Percentiles rank a stretch among this genome's conserved stretches.
Evolutionary conservation across 2,888 invertebrate genomes (phyloP).

Genomic region (Antheraea yamamai): DNA sequence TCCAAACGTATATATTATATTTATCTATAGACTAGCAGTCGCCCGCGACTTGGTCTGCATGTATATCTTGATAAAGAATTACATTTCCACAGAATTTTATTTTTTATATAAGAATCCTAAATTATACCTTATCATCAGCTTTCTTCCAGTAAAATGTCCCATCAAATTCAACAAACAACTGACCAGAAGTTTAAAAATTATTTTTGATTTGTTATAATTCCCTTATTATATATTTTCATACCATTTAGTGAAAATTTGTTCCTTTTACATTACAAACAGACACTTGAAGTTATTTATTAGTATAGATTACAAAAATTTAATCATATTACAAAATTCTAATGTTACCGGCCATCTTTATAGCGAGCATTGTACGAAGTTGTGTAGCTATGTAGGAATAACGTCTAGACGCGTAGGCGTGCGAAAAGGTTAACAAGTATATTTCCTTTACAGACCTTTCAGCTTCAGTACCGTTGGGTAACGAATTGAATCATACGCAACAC

Average conservation of each 20-base stretch:
- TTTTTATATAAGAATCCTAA: too few species aligned
- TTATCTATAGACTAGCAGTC: too few species aligned
- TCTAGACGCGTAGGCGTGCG: constrained; percentile 67
- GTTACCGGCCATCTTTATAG: background rate
- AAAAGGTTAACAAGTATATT: constrained; percentile 44
- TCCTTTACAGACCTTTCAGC: constrained; percentile 44
- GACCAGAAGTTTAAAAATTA: too few species aligned
- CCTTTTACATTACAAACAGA: background rate
- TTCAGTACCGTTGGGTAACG: background rate
- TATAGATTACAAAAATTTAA: background rate
- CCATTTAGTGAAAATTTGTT: background rate
- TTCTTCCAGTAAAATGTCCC: too few species aligned
- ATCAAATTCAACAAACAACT: too few species aligned
- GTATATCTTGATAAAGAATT: too few species aligned
- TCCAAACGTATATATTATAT: too few species aligned
- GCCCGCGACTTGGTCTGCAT: too few species aligned
- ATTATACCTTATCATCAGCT: too few species aligned
- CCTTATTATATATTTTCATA: too few species aligned
- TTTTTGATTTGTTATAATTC: too few species aligned
- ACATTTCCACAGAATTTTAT: too few species aligned
- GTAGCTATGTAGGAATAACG: constrained; percentile 28
- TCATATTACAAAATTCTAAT: background rate
- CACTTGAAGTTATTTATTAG: background rate
- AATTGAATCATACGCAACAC: background rate
- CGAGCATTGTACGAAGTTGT: constrained; percentile 1